These are phyloP conservation scores for Crossocerus cetratus DNA, from an alignment of 2,888 invertebrate genomes.

Conservation along the genomic window DNA sequence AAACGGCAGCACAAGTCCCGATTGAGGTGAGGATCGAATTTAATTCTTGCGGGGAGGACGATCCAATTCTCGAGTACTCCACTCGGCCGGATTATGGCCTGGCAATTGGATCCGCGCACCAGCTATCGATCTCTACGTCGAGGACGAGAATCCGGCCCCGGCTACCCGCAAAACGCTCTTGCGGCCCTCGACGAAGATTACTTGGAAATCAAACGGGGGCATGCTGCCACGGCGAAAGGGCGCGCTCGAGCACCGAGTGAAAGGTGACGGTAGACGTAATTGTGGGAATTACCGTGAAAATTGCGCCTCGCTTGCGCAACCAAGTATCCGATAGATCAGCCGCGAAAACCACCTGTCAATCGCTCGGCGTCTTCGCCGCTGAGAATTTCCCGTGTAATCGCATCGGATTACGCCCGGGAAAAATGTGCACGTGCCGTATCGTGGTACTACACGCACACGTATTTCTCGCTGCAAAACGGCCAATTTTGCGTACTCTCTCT, in stretches of 20 bases:
- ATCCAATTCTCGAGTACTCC: background rate
- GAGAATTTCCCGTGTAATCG: conserved; percentile 48
- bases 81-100: background rate
- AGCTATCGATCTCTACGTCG: background rate
- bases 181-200: conserved; percentile 32
- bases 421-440: conserved; percentile 41
- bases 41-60: background rate
- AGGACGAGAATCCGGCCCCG: background rate
- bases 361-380: conserved; percentile 21
- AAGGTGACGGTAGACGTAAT: conserved; percentile 56
- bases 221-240: conserved; percentile 11
- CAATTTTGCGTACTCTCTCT: no score
- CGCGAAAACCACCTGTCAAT: conserved; percentile 51
- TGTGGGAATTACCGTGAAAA: conserved; percentile 59
- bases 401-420: conserved; percentile 34
- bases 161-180: conserved; percentile 11
- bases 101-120: background rate
- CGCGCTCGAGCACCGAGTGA: conserved; percentile 42
- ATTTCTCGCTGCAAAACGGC: no score
- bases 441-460: no score
- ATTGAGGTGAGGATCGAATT: background rate
- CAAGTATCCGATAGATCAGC: conserved; percentile 50
- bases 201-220: conserved; percentile 12
- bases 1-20: conserved; percentile 3
- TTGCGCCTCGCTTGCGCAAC: conserved; percentile 52